phyloP scores from a whole-genome alignment of 1,140 invertebrate species.

The Rhopalosiphum padi region DNA sequence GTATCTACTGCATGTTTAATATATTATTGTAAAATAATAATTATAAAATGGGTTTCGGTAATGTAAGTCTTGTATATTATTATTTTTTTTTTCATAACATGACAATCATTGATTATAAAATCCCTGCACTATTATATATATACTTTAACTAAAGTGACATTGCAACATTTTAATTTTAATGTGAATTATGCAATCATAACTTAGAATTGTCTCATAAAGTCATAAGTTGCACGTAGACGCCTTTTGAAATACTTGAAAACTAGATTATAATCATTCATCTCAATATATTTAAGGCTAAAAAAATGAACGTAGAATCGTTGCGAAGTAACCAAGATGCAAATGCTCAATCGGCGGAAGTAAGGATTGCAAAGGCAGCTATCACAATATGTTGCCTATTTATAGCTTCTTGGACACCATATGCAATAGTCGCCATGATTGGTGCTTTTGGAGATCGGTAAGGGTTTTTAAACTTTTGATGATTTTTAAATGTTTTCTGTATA shows the following conservation, averaged over 20 bases:
- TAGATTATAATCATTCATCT: background rate
- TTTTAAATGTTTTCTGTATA: background rate
- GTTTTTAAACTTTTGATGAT: background rate
- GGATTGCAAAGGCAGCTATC: slow-evolving; percentile 85
- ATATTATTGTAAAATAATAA: background rate
- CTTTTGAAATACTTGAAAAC: background rate
- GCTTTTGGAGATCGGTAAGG: slow-evolving; percentile 78
- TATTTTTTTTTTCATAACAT: too few relatives aligned
- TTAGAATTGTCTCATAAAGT: too few relatives aligned
- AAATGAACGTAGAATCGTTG: slow-evolving; percentile 90
- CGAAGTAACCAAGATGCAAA: slow-evolving; percentile 76
- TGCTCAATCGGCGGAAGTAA: slow-evolving; percentile 77
- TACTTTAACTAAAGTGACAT: too few relatives aligned
- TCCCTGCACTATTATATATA: too few relatives aligned
- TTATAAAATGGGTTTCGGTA: background rate
- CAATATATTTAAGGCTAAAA: slow-evolving; percentile 72
- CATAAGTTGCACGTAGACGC: background rate
- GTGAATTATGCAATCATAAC: too few relatives aligned
- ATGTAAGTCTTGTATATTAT: too few relatives aligned
- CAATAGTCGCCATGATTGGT: slow-evolving; percentile 79
- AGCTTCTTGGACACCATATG: slow-evolving; percentile 85
- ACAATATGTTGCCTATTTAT: slow-evolving; percentile 84
- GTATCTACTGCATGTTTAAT: background rate
- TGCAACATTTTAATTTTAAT: too few relatives aligned
- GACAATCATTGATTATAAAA: too few relatives aligned